Base-by-base conservation (phyloP, 92 coral and sea anemone species). In the Virgularia gustaviana region DNA sequence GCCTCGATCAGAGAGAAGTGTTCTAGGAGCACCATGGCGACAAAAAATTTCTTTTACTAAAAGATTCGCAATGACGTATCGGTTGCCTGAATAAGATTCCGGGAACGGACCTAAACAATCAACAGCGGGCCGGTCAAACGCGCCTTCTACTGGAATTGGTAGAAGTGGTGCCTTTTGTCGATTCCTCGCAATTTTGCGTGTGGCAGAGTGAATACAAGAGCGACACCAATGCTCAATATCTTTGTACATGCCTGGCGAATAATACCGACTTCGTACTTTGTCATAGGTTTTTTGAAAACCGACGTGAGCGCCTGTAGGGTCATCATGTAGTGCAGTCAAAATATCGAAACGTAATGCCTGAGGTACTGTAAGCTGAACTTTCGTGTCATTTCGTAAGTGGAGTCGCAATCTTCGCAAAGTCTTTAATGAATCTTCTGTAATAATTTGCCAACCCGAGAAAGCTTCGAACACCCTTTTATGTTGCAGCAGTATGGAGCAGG, bases 21-120 rank as follows among this genome's bases (percentile, higher is more conserved):
- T 64, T 23, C 72, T 8, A 9, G 87, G 83, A 0, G 87, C 82
- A 0, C 85, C 83, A 53, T 83, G 85, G 18, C 80, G 57, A 9
- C 79, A 29, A 24, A 86, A 63, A 36, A 85, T 61, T 47, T 88
- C 87, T 7, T 78, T 68, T 0, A 79, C 67, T 12, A 88, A 31
- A 3, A 85, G 30, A 1, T 71, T 60, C 8, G 84, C 96, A 10
- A 82, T 72, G 8, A 88, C 81, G 31, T 85, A 85, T 31, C 75
- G 56, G 27, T 82, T 81, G 0, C 95, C 95, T 11, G 76, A 42
- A 20, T 49, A 52, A n/a, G 88, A 78, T 19, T 60, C 80, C 1
- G 79, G 77, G 11, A 78, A 79, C 0, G 95, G 90, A 5, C 94
- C 89, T 25, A 85, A 16, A 49, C 91, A 83, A 61, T 87, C 85